phyloP scores from a whole-genome alignment of 2,888 invertebrate species.

The Mesorhabditis spiculigera region DNA sequence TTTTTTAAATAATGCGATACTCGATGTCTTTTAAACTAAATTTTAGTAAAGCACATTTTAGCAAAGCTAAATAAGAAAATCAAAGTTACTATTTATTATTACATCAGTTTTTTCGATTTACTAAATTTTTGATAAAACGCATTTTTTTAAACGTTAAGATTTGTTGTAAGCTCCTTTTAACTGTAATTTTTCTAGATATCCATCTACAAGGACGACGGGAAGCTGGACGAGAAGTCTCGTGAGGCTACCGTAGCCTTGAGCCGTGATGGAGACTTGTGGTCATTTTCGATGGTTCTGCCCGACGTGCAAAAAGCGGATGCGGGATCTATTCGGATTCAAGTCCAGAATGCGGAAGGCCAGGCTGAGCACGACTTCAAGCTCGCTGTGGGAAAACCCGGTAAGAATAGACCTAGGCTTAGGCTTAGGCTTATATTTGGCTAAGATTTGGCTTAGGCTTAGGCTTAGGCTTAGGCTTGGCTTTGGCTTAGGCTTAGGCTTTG shows the following conservation, averaged over 20 bases:
- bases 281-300: not conserved
- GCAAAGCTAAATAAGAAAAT: too few species aligned
- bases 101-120: not conserved
- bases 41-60: too few species aligned
- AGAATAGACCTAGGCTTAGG: not conserved
- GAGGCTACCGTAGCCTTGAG: not conserved
- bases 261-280: not conserved
- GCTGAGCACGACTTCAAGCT: constrained; percentile 6
- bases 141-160: not conserved
- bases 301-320: not conserved
- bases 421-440: too few species aligned
- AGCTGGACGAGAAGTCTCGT: constrained; percentile 8
- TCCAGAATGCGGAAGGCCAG: not conserved
- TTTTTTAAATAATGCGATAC: too few species aligned
- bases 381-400: not conserved
- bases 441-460: too few species aligned
- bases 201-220: constrained; percentile 13
- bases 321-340: not conserved
- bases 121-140: not conserved
- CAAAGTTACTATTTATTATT: too few species aligned
- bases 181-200: constrained; percentile 7
- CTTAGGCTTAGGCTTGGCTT: too few species aligned
- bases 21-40: too few species aligned
- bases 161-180: too few species aligned
- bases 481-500: too few species aligned